A percentile compares a stretch with the other conserved stretches of the same genome.
Evolutionary conservation across 2,113 vertebrate genomes (phyloP).

Genomic region (Rhinolophus ferrumequinum): DNA sequence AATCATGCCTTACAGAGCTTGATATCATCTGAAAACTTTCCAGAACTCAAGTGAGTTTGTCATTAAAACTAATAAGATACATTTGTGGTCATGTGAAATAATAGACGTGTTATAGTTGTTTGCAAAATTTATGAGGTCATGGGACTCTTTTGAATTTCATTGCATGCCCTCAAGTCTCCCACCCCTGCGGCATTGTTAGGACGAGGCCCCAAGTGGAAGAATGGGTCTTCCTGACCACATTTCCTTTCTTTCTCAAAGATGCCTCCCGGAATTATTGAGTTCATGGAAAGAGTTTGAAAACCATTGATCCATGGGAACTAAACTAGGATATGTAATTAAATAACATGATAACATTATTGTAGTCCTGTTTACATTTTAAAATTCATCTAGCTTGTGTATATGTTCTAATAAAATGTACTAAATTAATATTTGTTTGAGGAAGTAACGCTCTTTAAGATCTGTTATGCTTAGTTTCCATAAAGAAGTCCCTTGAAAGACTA

Average conservation of each 20-base stretch:
- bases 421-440: conserved; percentile 55
- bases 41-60: conserved; percentile 93
- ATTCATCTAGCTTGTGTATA: conserved; percentile 25
- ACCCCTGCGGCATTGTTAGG: background rate
- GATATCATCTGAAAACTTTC: conserved; percentile 93
- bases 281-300: conserved; percentile 58
- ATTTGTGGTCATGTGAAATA: conserved; percentile 85
- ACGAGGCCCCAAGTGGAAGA: conserved; percentile 5
- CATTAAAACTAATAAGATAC: conserved; percentile 87
- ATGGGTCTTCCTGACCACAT: conserved; percentile 40
- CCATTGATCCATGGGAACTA: conserved; percentile 51
- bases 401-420: conserved; percentile 46
- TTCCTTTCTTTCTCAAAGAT: conserved; percentile 56
- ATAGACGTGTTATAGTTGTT: conserved; percentile 81
- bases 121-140: conserved; percentile 72
- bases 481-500: conserved; percentile 18
- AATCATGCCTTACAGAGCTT: conserved; percentile 92
- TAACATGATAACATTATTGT: conserved; percentile 41
- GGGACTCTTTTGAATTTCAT: conserved; percentile 68
- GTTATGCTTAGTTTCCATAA: conserved; percentile 1
- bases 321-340: conserved; percentile 61
- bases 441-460: conserved; percentile 56
- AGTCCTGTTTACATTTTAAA: conserved; percentile 47
- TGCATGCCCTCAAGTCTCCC: conserved; percentile 60
- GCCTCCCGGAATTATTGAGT: conserved; percentile 42